Evolutionary conservation across 92 coral and sea anemone genomes (phyloP).

Genomic region (Phenganax subtilis): DNA sequence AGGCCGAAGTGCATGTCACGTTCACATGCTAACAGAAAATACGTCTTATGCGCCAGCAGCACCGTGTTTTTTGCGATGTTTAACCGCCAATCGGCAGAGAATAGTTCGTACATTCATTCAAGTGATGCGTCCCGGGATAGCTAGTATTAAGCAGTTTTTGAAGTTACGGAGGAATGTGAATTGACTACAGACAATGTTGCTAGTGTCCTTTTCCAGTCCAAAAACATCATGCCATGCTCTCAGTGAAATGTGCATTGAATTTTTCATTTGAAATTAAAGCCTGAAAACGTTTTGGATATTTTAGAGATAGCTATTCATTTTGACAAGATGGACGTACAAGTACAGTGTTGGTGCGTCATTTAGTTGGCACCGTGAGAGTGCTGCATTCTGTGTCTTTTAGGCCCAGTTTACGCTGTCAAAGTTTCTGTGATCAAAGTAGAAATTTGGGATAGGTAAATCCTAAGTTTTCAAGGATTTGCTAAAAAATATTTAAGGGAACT

Average conservation of each 20-base stretch:
- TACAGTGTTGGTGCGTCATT: conserved; percentile 56
- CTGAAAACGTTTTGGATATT: conserved; percentile 48
- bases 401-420: too few species aligned
- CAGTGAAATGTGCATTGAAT: conserved; percentile 46
- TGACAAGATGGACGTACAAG: conserved; percentile 50
- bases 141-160: conserved; percentile 58
- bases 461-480: too few species aligned
- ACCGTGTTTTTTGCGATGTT: conserved; percentile 80
- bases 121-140: conserved; percentile 60
- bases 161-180: conserved; percentile 54
- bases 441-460: too few species aligned
- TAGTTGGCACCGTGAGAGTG: conserved; percentile 49
- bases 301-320: conserved; percentile 55
- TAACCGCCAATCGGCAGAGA: conserved; percentile 61
- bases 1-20: too few species aligned
- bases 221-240: conserved; percentile 58
- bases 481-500: too few species aligned
- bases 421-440: too few species aligned
- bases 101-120: conserved; percentile 45
- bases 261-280: conserved; percentile 45
- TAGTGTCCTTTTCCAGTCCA: conserved; percentile 56
- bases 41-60: conserved; percentile 1
- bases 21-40: too few species aligned
- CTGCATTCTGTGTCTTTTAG: conserved; percentile 49
- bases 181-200: conserved; percentile 53